phyloP scores from a whole-genome alignment of 2,888 invertebrate species.

The Peribatodes rhomboidaria region DNA sequence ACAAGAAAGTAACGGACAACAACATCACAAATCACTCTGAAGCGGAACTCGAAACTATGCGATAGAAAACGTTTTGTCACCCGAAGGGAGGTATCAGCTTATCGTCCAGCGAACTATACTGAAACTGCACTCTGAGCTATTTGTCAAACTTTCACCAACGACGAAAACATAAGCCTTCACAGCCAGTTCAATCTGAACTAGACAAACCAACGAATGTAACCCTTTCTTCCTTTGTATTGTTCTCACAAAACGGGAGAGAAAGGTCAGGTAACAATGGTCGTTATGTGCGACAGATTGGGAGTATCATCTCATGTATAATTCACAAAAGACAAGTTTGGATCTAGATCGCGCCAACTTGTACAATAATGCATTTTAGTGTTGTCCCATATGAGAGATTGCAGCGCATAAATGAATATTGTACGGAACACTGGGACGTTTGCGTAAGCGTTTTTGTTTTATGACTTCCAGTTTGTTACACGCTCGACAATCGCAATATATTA shows the following conservation, averaged over 20 bases:
- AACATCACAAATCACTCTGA: slow-evolving; percentile 63
- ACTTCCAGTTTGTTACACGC: slow-evolving; percentile 36
- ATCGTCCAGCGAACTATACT: slow-evolving; percentile 61
- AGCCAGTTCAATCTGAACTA: slow-evolving; percentile 55
- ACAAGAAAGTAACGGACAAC: slow-evolving; percentile 34
- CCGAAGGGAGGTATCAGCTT: slow-evolving; percentile 69
- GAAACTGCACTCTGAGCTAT: slow-evolving; percentile 72
- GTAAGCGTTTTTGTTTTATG: slow-evolving; percentile 47
- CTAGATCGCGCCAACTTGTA: slow-evolving; percentile 60
- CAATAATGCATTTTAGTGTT: slow-evolving; percentile 51
- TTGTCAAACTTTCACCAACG: slow-evolving; percentile 76
- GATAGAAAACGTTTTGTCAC: slow-evolving; percentile 63
- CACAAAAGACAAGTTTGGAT: slow-evolving; percentile 71
- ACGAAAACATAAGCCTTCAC: slow-evolving; percentile 67
- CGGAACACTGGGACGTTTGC: slow-evolving; percentile 37
- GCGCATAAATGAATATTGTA: slow-evolving; percentile 74
- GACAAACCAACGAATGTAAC: not conserved
- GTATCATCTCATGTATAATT: slow-evolving; percentile 81
- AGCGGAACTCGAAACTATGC: slow-evolving; percentile 61
- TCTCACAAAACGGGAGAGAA: slow-evolving; percentile 12
- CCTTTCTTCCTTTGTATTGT: slow-evolving; percentile 9
- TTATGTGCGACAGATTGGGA: slow-evolving; percentile 74
- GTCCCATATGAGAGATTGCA: slow-evolving; percentile 62
- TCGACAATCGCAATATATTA: slow-evolving; percentile 1
- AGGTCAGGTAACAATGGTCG: slow-evolving; percentile 60